Evolutionary conservation across 1,140 invertebrate species (phyloP), one percentile per base, ranked within the genome.

Genomic region (Euwallacea fornicatus): DNA sequence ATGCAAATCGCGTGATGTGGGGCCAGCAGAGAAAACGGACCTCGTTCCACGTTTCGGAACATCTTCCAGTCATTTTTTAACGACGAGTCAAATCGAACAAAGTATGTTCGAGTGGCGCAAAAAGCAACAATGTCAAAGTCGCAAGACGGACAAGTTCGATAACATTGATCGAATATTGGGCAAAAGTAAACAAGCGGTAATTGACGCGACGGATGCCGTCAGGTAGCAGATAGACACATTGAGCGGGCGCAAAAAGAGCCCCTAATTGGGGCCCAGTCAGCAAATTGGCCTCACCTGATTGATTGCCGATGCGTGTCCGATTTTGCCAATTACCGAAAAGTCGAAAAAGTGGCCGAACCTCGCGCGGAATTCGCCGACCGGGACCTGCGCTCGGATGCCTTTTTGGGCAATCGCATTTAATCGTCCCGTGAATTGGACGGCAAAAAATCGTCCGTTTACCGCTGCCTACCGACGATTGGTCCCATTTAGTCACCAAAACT

Each of bases 1-100:
- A 68, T 68, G 55, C 66, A 68, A 60, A 60, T 60, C 42, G 55
- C 66, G 66, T 68, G 66, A 59, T 68, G 56, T 60, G 66, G 53
- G 66, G 65, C 55, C 65, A n/a, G 9, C 11, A 9, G 47, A 53
- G 41, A 54, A 21, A 55, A 66, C 11, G 21, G 10, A 7, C 11
- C 11, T 44, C 21, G 21, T 41, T n/a, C 33, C 42, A n/a, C n/a
- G 33, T 44, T 43, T n/a, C n/a, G 42, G 41, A 9, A 4, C 42
- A 59, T 13, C n/a, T 59, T 11, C 10, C 56, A 53, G 50, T 8
- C 21, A 33, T 33, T 33, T 33, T 33, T 33, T 33, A 33, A 33
- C 11, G 50, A 6, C 47, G 15, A n/a, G 50, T 53, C 15, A 53
- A n/a, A 53, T 53, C 4, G 4, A 53, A 8, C 50, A 11, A 53